phyloP scores from a whole-genome alignment of 2,797 vertebrate genomes.

The Chelonia mydas region DNA sequence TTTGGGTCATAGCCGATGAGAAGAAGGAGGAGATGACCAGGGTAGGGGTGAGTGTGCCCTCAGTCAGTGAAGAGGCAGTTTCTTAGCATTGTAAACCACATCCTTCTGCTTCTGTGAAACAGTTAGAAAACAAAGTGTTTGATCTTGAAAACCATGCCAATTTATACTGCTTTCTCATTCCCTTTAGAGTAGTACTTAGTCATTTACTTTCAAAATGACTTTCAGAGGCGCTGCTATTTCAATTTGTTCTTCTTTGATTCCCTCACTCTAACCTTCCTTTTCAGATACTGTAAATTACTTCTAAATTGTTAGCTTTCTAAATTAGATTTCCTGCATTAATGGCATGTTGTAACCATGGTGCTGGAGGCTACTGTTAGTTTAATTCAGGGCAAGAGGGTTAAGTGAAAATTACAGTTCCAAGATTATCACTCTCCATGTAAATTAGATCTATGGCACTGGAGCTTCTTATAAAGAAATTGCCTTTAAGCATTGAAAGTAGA shows the following conservation, averaged over 20 bases:
- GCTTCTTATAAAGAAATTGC: background rate
- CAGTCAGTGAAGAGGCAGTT: background rate
- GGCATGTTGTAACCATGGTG: background rate
- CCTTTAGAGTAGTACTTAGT: background rate
- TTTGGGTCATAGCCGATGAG: background rate
- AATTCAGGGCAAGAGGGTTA: background rate
- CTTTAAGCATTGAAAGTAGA: background rate
- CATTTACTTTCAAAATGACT: accelerated
- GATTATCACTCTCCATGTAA: background rate
- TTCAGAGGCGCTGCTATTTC: background rate
- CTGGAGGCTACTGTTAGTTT: background rate
- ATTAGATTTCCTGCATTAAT: background rate
- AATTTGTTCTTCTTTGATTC: background rate
- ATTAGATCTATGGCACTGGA: background rate
- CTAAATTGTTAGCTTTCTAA: background rate
- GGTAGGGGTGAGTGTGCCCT: background rate
- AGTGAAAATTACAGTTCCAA: background rate
- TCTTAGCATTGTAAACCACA: background rate
- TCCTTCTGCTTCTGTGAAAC: background rate
- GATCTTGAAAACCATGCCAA: accelerated
- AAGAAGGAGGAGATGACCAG: background rate
- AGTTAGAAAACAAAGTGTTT: background rate
- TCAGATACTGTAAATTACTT: background rate
- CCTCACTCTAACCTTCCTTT: background rate
- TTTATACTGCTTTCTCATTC: background rate